Percentiles rank a stretch among this genome's conserved stretches.
phyloP scores from a whole-genome alignment of 2,113 vertebrate genomes.

The Symphodus melops region DNA sequence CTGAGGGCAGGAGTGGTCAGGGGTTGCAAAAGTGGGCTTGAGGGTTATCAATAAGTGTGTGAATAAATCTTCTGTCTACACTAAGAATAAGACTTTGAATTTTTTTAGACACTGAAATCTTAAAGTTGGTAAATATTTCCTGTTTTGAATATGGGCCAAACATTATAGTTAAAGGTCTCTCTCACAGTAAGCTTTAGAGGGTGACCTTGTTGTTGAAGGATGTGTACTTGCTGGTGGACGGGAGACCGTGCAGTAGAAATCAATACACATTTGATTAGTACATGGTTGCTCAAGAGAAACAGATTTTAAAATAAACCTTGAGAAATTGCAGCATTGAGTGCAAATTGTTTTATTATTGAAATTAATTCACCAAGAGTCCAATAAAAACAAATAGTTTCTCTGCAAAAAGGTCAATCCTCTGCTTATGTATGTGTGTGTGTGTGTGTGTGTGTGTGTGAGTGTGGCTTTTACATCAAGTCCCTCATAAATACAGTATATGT shows the following conservation, averaged over 20 bases:
- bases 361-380: slow-evolving; percentile 11
- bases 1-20: neutral
- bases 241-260: slow-evolving; percentile 17
- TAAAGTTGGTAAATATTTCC: slow-evolving; percentile 1
- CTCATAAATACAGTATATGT: too few species aligned
- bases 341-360: slow-evolving; percentile 22
- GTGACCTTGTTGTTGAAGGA: slow-evolving; percentile 3
- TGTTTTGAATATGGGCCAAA: neutral
- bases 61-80: neutral
- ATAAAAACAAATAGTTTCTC: neutral
- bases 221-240: neutral
- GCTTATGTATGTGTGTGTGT: neutral
- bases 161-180: neutral
- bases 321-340: slow-evolving; percentile 24
- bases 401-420: slow-evolving; percentile 1
- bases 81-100: neutral
- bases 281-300: slow-evolving; percentile 21
- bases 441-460: too few species aligned
- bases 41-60: slow-evolving; percentile 3
- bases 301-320: slow-evolving; percentile 5
- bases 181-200: slow-evolving; percentile 1
- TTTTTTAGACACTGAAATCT: neutral
- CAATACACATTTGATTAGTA: slow-evolving; percentile 28
- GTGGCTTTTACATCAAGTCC: neutral
- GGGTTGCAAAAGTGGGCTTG: neutral